Evolutionary conservation across 2,797 vertebrate genomes (phyloP).

Genomic region (Rhodeus uyekii): DNA sequence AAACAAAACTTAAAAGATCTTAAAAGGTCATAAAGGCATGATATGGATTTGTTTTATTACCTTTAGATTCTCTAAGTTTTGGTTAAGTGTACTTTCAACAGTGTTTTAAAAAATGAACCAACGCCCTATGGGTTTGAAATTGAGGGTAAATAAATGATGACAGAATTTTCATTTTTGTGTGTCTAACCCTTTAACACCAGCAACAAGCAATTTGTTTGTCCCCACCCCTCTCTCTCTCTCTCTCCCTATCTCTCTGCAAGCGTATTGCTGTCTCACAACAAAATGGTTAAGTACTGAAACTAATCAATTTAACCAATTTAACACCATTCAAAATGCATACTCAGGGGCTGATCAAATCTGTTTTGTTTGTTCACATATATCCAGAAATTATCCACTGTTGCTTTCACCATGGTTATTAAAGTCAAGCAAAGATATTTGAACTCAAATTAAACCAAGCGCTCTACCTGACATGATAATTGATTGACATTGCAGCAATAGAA

Average conservation of each 20-base stretch:
- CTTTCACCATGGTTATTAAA: background rate
- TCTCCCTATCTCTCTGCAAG: background rate
- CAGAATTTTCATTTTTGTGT: background rate
- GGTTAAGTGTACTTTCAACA: background rate
- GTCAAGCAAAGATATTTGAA: background rate
- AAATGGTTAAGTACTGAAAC: background rate
- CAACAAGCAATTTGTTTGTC: background rate
- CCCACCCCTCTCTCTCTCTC: background rate
- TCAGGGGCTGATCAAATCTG: background rate
- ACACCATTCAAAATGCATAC: background rate
- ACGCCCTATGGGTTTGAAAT: background rate
- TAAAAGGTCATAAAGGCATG: background rate
- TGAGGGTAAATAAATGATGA: background rate
- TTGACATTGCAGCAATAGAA: background rate
- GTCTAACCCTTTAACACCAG: background rate
- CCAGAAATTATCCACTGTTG: background rate
- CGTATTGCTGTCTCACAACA: background rate
- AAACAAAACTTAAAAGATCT: background rate
- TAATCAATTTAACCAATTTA: background rate
- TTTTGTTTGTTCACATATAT: background rate
- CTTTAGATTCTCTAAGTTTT: background rate
- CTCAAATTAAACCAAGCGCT: background rate
- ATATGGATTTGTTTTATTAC: background rate
- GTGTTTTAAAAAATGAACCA: background rate
- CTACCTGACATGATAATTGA: background rate